Percentiles rank a stretch among this genome's conserved stretches.
Conservation (phyloP, 2,888 invertebrate species). For the Spisula solida region DNA sequence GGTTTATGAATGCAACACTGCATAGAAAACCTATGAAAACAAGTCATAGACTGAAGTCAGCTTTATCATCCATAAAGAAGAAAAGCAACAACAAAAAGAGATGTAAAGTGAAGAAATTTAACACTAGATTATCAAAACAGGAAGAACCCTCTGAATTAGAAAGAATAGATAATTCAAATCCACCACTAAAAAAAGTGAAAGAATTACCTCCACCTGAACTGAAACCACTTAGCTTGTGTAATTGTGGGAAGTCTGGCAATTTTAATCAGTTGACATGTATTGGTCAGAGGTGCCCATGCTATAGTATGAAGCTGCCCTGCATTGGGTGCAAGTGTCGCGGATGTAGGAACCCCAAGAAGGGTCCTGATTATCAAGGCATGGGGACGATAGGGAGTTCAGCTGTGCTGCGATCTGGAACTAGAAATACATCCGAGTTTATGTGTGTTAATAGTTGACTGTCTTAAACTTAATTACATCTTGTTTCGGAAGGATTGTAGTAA, state of each 20-base stretch:
- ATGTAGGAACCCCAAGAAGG: constrained; percentile 93
- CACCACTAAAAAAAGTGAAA: constrained; percentile 64
- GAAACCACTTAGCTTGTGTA: constrained; percentile 89
- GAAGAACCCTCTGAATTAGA: constrained; percentile 55
- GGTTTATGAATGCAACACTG: constrained; percentile 54
- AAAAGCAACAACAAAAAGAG: constrained; percentile 23
- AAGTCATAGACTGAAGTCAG: background rate
- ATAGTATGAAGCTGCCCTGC: constrained; percentile 96
- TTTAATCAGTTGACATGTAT: constrained; percentile 97
- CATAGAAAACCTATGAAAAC: constrained; percentile 44
- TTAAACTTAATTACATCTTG: background rate
- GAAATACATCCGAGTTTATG: constrained; percentile 40
- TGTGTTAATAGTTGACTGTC: constrained; percentile 13
- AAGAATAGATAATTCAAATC: constrained; percentile 61
- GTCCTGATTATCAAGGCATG: constrained; percentile 57
- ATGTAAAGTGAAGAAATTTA: constrained; percentile 23
- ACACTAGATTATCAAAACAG: constrained; percentile 8
- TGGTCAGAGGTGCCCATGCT: constrained; percentile 97
- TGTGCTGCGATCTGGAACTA: constrained; percentile 58
- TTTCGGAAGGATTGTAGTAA: background rate
- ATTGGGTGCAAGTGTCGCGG: constrained; percentile 96
- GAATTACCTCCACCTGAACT: constrained; percentile 66
- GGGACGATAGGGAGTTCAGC: constrained; percentile 51
- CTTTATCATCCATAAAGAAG: constrained; percentile 3
- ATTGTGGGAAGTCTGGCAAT: constrained; percentile 96